Evolutionary conservation across 2,888 invertebrate species (phyloP), one percentile per base, ranked within the genome.

Genomic region (Belgica antarctica): DNA sequence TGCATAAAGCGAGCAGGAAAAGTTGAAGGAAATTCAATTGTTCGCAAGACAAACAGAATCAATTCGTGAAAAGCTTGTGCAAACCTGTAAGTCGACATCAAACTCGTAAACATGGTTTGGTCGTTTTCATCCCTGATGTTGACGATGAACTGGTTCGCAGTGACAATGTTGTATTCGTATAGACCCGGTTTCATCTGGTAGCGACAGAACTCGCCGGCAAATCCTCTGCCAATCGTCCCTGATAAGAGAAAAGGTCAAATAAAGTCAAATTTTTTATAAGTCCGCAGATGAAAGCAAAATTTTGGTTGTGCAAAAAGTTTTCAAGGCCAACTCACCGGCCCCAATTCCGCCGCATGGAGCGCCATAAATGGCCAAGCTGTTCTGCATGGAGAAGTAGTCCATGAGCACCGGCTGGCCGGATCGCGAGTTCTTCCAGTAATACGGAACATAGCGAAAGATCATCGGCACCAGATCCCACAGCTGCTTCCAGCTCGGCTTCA

Each of bases 171-270:
- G 79, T 94, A 92, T 76, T 93, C 90, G 80, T 94, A 95, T 71
- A 92, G 83, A 62, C 96, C 96, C 0, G 96, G 96, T 72, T 87
- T 86, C 76, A 97, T 82, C 78, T 94, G 92, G 78, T 88, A 96
- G 70, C 96, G 86, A 78, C 95, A 94, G 81, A 96, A 96, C 80
- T 95, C 94, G 17, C 96, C 96, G 75, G 88, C 87, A 80, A 87
- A 96, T 2, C 96, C 96, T 69, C 96, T 84, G 1, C 96, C 96
- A 75, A 97, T 96, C 63, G 78, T 80, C 41, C 80, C 80, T 68
- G 36, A 1, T 7, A 36, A 63, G 3, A 8, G 5, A n/a, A n/a
- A n/a, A n/a, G n/a, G n/a, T 3, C 34, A 8, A 8, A 8, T 31
- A 31, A 31, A 7, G 31, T 10, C 31, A 31, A 10, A 31, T 31